Conservation (phyloP, 2,888 invertebrate genomes). For the Boloria selene region DNA sequence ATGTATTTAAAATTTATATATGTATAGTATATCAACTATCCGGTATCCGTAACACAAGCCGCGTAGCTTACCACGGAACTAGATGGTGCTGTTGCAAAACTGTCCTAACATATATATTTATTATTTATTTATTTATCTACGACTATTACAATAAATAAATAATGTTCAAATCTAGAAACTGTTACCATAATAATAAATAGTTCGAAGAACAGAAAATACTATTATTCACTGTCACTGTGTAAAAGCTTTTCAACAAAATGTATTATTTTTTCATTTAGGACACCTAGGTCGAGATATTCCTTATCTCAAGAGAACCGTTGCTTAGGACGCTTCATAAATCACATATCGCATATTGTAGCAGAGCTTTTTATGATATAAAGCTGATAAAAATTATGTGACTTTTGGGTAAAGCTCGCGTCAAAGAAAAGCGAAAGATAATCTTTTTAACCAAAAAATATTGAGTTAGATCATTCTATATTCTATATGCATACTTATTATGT, state of each 20-base stretch:
- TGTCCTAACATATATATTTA: no score
- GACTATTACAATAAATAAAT: no score
- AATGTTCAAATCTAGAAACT: background rate
- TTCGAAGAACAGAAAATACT: background rate
- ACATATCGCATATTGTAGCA: conserved; percentile 1
- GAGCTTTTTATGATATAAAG: conserved; percentile 6
- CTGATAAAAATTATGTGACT: conserved; percentile 5
- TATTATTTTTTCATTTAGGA: conserved; percentile 13
- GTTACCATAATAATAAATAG: background rate
- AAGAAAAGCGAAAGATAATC: background rate
- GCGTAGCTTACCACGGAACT: no score
- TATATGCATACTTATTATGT: no score
- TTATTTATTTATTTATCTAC: no score
- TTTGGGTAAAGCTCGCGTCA: conserved; percentile 4
- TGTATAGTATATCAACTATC: no score
- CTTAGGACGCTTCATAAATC: conserved; percentile 15
- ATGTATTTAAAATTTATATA: no score
- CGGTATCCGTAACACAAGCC: no score
- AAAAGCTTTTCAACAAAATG: background rate
- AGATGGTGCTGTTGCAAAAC: no score
- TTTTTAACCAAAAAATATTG: background rate
- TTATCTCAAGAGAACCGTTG: conserved; percentile 8
- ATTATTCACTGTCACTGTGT: conserved; percentile 7
- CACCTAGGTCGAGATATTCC: conserved; percentile 7
- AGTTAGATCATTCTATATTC: no score